Conservation (phyloP, 2,888 invertebrate species). For the Pseudococcus viburni region DNA sequence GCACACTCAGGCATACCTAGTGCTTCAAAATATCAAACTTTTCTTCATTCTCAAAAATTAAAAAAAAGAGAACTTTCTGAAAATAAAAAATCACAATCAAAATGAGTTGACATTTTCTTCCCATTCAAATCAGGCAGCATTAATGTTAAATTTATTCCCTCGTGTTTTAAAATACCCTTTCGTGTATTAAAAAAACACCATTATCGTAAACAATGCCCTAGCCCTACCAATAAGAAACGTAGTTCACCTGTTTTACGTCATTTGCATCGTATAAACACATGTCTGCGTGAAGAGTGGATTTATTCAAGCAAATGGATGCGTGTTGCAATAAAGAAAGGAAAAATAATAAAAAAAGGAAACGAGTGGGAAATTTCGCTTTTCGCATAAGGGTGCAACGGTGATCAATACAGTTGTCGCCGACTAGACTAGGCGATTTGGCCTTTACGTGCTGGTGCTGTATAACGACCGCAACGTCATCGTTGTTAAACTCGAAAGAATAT, state of each 20-base stretch:
- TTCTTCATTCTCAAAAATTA: too few relatives aligned
- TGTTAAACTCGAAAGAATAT: constrained; percentile 10
- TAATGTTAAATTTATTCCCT: background rate
- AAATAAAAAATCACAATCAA: too few relatives aligned
- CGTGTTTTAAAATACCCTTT: background rate
- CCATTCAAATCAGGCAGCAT: too few relatives aligned
- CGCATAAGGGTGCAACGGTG: constrained; percentile 12
- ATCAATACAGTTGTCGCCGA: constrained; percentile 28
- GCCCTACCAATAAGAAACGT: too few relatives aligned
- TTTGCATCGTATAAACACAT: background rate
- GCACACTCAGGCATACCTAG: too few relatives aligned
- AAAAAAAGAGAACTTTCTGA: too few relatives aligned
- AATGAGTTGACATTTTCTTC: too few relatives aligned
- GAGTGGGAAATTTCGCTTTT: constrained; percentile 18
- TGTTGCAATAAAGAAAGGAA: background rate
- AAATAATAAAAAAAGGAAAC: background rate
- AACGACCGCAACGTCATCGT: constrained; percentile 22
- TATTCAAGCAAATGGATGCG: too few relatives aligned
- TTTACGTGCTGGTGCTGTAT: background rate
- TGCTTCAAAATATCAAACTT: too few relatives aligned
- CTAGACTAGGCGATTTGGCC: constrained; percentile 23
- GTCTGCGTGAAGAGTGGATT: too few relatives aligned
- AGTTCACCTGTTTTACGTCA: background rate
- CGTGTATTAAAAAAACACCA: background rate
- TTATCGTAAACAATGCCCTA: too few relatives aligned